Conservation (phyloP, 2,113 vertebrate genomes). For the Lagopus leucura region DNA sequence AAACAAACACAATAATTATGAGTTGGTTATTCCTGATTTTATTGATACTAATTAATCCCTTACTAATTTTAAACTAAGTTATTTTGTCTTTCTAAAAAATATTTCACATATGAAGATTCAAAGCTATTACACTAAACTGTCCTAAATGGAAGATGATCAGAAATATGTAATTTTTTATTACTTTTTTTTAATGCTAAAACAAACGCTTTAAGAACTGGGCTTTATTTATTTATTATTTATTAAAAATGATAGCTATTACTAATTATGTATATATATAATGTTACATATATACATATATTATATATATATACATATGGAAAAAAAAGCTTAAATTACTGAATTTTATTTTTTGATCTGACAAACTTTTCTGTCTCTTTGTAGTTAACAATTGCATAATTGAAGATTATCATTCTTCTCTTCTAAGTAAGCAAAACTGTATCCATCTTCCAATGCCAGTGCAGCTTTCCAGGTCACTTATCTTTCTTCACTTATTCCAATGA, state of each 20-base stretch:
- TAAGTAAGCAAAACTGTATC: not conserved
- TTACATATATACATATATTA: too few relatives aligned
- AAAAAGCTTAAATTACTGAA: not conserved
- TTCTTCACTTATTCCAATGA: not conserved
- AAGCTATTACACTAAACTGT: not conserved
- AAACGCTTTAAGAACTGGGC: not conserved
- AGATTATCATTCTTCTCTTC: not conserved
- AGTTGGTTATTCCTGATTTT: not conserved
- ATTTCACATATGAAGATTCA: not conserved
- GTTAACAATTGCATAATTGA: not conserved
- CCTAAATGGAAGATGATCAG: not conserved
- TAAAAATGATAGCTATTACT: not conserved
- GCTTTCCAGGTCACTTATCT: not conserved
- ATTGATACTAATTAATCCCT: not conserved
- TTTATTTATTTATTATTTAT: too few relatives aligned
- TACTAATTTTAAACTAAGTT: not conserved
- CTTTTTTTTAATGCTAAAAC: not conserved
- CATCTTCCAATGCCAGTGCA: not conserved
- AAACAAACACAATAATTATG: not conserved
- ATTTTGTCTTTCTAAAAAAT: not conserved
- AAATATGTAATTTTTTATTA: not conserved
- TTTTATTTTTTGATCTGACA: too few relatives aligned
- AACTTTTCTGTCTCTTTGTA: not conserved
- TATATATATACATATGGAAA: not conserved
- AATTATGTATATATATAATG: not conserved